Evolutionary conservation across 1,140 invertebrate species (phyloP).

Genomic region (Drosophila santomea): DNA sequence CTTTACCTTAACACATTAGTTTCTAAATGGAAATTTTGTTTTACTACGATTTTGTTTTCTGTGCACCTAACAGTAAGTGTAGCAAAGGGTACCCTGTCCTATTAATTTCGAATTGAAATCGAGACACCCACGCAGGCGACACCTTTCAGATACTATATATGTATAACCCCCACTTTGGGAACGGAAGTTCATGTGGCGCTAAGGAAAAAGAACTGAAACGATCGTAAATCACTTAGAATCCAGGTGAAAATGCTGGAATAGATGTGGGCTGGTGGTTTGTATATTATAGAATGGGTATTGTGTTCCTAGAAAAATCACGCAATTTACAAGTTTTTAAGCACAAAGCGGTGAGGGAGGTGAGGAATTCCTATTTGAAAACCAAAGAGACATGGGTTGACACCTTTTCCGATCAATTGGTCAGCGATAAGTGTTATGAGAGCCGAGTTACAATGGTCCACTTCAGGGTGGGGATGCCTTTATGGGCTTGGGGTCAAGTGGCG

Average conservation of each 20-base stretch:
- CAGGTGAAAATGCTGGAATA: slow-evolving; percentile 34
- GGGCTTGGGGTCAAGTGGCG: slow-evolving; percentile 27
- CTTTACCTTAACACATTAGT: no score
- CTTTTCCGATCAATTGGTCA: slow-evolving; percentile 47
- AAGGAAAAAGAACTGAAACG: slow-evolving; percentile 54
- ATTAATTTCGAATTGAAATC: slow-evolving; percentile 75
- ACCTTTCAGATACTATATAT: slow-evolving; percentile 29
- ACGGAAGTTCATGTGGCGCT: slow-evolving; percentile 80
- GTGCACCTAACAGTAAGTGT: slow-evolving; percentile 22
- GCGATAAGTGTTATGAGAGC: slow-evolving; percentile 15
- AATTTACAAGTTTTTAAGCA: slow-evolving; percentile 39
- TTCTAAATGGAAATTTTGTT: no score
- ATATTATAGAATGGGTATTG: slow-evolving; percentile 21
- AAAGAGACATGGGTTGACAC: slow-evolving; percentile 42
- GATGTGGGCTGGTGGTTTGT: slow-evolving; percentile 51
- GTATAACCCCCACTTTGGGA: slow-evolving; percentile 30
- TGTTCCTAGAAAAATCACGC: slow-evolving; percentile 32
- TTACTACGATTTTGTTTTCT: neutral
- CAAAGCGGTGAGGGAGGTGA: slow-evolving; percentile 1
- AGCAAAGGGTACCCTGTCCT: slow-evolving; percentile 37
- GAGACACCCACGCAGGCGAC: slow-evolving; percentile 66
- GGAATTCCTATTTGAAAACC: slow-evolving; percentile 14
- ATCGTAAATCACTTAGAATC: slow-evolving; percentile 59
- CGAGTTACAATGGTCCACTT: slow-evolving; percentile 18
- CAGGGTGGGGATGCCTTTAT: slow-evolving; percentile 5